Base-by-base conservation (phyloP, 2,113 vertebrate species). In the Entomyzon cyanotis region DNA sequence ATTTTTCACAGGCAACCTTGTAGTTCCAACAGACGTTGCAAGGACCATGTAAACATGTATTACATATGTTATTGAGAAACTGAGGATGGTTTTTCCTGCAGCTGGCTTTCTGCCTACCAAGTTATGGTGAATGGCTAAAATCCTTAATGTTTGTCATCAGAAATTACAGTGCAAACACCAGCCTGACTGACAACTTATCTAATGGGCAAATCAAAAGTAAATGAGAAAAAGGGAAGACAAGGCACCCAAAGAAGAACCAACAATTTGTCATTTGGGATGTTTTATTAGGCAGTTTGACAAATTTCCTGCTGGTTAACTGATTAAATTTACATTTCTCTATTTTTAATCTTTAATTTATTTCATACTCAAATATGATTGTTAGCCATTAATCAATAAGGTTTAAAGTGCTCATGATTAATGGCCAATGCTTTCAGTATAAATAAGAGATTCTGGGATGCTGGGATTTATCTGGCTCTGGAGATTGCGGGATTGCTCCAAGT, bases 291-390 rank as follows among this genome's bases (percentile, higher is more conserved):
- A 92, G 65, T 86, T 84, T 87, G 85, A 95, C 33, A 90, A 91
- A 87, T 95, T 94, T 85, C 74, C 63, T 80, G 15, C 41, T 59
- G 33, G 67, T 19, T 83, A 69, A 90, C 79, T 71, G 88, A 95
- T 96, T 86, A 76, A 83, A 92, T 91, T 94, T 94, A 74, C 37
- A 79, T 70, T 92, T 79, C 47, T 35, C 59, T 83, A 68, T 86
- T 95, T 92, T 87, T 86, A 94, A 93, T 93, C 84, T 92, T 90
- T 90, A 70, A 94, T 94, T 91, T 90, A 47, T 95, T 95, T 96
- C 50, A 71, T 80, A 80, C 56, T 93, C 70, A 89, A 59, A 87
- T 87, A 91, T 71, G 88, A 92, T 77, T 64, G 35, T 82, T 90
- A 78, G 47, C 76, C 56, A 93, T 95, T 94, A 94, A 94, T 91